Base-by-base conservation (phyloP, 2,888 invertebrate genomes). In the Sceliomorpha sp. region DNA sequence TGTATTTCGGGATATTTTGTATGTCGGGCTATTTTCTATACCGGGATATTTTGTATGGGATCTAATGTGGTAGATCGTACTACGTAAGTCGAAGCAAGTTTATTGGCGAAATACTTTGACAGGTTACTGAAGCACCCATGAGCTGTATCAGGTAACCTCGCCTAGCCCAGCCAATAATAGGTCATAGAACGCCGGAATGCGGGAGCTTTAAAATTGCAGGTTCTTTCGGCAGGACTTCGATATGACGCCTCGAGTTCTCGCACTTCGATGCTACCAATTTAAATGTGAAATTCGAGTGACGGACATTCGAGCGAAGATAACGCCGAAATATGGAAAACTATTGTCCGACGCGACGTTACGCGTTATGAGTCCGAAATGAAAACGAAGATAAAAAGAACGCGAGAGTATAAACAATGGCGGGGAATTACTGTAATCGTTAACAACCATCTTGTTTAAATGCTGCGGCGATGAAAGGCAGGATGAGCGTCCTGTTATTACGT, bases 131-230 rank as follows among this genome's bases (percentile, higher is more conserved):
- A 75, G 77, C 79, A 72, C 70, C 79, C 77, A 79, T 79, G 78
- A 79, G 80, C 77, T 82, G 82, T 83, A 84, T 83, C 79, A 79
- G 81, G 79, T 78, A 80, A 80, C 79, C 77, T 70, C 71, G 71
- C 73, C 73, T 73, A 72, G 71, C 73, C 73, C 72, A 40, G 36
- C 55, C 12, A 42, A 45, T 62, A 53, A 53, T 63, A 45, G 55
- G 47, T 40, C 47, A 53, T 63, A 40, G 40, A 63, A 47, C 55
- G 34, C 29, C 48, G 17, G 8, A 63, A 55, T 47, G 47, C 47
- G 27, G 40, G 47, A 47, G 26, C 32, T 45, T 47, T 53, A 14
- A 45, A 55, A 40, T 55, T 55, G 47, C 40, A 31, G 55, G 34
- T 48, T 36, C 31, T 42, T 47, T 15, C 15, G 26, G 1, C 12